Percentiles rank a stretch among this genome's conserved stretches.
phyloP scores from a whole-genome alignment of 2,113 vertebrate species.

The Mus musculus region GRCm39 chr2:61877501-61878000 shows the following conservation, averaged over 20 bases:
- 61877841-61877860: slow-evolving; percentile 66
- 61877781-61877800: slow-evolving; percentile 54
- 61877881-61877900: neutral
- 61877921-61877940: slow-evolving; percentile 54
- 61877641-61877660: slow-evolving; percentile 62
- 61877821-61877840: slow-evolving; percentile 63
- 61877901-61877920: slow-evolving; percentile 52
- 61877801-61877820: slow-evolving; percentile 53
- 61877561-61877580: slow-evolving; percentile 65
- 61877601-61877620: slow-evolving; percentile 48
- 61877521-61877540: slow-evolving; percentile 37
- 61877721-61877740: slow-evolving; percentile 68
- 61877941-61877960: slow-evolving; percentile 67
- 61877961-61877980: slow-evolving; percentile 12
- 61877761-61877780: slow-evolving; percentile 58
- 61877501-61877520: slow-evolving; percentile 57
- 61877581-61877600: slow-evolving; percentile 69
- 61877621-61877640: slow-evolving; percentile 56
- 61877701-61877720: slow-evolving; percentile 39
- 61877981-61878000: slow-evolving; percentile 66
- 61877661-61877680: slow-evolving; percentile 20
- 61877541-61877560: slow-evolving; percentile 72
- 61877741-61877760: slow-evolving; percentile 62
- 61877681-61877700: slow-evolving; percentile 41
- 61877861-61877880: slow-evolving; percentile 28